phyloP scores from a whole-genome alignment of 2,888 invertebrate species.

The Coelopa pilipes region DNA sequence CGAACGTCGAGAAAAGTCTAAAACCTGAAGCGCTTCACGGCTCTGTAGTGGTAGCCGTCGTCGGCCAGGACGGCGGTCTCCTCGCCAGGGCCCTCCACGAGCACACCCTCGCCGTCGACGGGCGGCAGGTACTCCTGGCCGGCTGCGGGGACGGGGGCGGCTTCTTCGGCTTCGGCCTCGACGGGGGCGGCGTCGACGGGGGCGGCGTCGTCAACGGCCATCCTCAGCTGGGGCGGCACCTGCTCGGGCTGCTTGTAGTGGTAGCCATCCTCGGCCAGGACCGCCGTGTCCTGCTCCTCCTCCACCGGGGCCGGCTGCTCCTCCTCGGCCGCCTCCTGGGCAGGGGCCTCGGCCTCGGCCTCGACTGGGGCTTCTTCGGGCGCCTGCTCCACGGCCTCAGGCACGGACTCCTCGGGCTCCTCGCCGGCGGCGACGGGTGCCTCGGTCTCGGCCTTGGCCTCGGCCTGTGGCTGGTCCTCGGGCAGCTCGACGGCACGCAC shows the following conservation, averaged over 20 bases:
- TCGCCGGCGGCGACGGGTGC: constrained; percentile 20
- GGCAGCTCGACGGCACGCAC: neutral
- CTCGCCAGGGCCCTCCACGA: constrained; percentile 47
- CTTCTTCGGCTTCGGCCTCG: no score
- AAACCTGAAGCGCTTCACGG: constrained; percentile 35
- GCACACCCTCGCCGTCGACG: constrained; percentile 36
- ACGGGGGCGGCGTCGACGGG: no score
- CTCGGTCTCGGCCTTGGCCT: neutral
- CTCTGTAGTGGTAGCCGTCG: constrained; percentile 60
- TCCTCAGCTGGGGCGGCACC: constrained; percentile 47
- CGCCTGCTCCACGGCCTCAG: neutral
- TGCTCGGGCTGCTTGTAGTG: constrained; percentile 56
- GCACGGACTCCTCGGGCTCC: neutral
- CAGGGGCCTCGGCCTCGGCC: constrained; percentile 29
- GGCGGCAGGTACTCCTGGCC: constrained; percentile 52
- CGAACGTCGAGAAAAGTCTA: neutral
- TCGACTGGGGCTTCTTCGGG: constrained; percentile 42
- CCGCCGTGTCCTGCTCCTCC: constrained; percentile 44
- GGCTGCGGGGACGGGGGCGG: no score
- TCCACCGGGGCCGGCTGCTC: constrained; percentile 7
- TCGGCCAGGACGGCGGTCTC: constrained; percentile 51
- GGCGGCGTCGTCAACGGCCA: neutral
- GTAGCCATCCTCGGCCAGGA: constrained; percentile 56
- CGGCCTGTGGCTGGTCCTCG: neutral
- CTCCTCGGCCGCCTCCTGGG: constrained; percentile 27